Evolutionary conservation across 2,888 invertebrate species (phyloP).

Genomic region (Sicus ferrugineus): DNA sequence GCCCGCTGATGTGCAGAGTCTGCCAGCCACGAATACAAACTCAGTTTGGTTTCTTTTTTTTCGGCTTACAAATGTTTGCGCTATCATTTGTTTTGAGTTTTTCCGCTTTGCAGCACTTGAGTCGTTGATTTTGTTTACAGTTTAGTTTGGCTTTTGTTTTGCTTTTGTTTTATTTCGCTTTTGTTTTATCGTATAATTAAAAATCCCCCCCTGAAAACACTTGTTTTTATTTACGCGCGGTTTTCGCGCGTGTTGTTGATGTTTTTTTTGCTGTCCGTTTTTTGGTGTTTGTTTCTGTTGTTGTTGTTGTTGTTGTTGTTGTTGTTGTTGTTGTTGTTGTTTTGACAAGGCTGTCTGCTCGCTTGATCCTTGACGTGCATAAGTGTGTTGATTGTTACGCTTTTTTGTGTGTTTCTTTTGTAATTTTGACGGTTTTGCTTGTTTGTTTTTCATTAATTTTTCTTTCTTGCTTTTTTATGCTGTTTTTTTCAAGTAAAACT

Average conservation of each 20-base stretch:
- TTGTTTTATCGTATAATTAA: slow-evolving; percentile 1
- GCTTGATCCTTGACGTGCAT: slow-evolving; percentile 8
- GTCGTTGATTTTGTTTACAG: neutral
- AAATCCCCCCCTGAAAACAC: slow-evolving; percentile 5
- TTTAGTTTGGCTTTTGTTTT: neutral
- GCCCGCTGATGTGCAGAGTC: too few relatives aligned
- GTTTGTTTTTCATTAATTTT: neutral
- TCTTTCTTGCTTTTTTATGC: neutral
- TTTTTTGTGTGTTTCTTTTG: slow-evolving; percentile 11
- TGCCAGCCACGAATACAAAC: too few relatives aligned
- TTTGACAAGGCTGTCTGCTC: neutral
- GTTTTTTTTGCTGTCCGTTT: neutral
- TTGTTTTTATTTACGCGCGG: neutral
- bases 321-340: slow-evolving; percentile 11
- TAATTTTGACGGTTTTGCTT: neutral
- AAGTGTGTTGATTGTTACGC: slow-evolving; percentile 9
- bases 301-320: slow-evolving; percentile 31
- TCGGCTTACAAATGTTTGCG: too few relatives aligned
- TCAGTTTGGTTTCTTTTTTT: too few relatives aligned
- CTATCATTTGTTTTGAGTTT: too few relatives aligned
- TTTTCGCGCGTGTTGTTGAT: neutral
- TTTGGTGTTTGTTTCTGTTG: neutral
- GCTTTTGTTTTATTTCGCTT: neutral
- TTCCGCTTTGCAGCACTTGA: too few relatives aligned
- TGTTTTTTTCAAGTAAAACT: neutral